Base-by-base conservation (phyloP, 1,140 invertebrate species). In the Drosophila arizonae region DNA sequence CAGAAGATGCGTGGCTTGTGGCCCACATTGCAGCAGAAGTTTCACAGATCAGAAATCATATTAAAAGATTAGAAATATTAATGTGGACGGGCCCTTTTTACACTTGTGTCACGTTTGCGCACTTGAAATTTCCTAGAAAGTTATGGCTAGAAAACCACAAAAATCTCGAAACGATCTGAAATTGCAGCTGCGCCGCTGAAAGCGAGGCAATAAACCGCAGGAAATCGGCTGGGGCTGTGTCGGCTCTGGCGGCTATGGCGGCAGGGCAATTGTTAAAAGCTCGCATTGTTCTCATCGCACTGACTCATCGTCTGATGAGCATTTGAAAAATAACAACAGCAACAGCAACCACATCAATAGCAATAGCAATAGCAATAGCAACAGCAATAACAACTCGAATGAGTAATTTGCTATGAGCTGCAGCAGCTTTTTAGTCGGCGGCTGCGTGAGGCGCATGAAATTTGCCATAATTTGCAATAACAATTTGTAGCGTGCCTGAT, bases 61-160 rank as follows among this genome's bases (percentile, higher is more conserved):
- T 87, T 82, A 82, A 79, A 63, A 86, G 82, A 82, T 88, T 86
- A 82, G 76, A 86, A 82, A 86, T 67, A 86, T 67, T 66, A 63
- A 52, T 72, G 68, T 33, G 46, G 55, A 46, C 36, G 36, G 36
- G 36, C 10, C 36, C 48, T 17, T 48, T 48, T 15, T 30, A 24
- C 70, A 72, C 73, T 81, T 63, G 54, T 77, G 75, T 87, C 81
- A 86, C 82, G 82, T 86, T 74, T 76, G 63, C 41, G 76, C 69
- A 79, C 76, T 86, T 76, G n/a, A 79, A 86, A 63, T 66, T 79
- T 79, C 65, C 66, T 79, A 87, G 82, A 86, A 86, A 86, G 82
- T 86, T 82, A 81, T 81, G 65, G 33, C 64, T 45, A 41, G 55
- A 65, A 75, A 76, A 57, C 54, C 63, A 50, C 75, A 74, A 58